A percentile compares a stretch with the other conserved stretches of the same genome.
phyloP scores from a whole-genome alignment of 2,888 invertebrate genomes.

The Poecilus cupreus region DNA sequence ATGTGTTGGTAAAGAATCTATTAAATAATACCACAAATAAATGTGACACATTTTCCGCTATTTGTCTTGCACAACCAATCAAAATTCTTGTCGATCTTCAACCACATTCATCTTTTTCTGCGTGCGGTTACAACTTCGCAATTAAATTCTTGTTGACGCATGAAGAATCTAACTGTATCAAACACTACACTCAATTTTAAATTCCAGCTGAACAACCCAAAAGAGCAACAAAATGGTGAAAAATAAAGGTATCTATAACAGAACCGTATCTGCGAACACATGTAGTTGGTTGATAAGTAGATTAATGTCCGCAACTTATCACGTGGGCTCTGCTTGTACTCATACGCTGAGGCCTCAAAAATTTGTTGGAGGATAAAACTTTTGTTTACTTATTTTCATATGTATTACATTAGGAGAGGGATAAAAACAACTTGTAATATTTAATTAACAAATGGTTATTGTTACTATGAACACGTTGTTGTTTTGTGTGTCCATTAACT shows the following conservation, averaged over 20 bases:
- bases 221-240: slow-evolving; percentile 18
- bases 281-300: slow-evolving; percentile 28
- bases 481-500: too few species aligned
- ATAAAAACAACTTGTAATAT: too few species aligned
- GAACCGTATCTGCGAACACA: slow-evolving; percentile 34
- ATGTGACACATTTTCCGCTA: too few species aligned
- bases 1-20: too few species aligned
- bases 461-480: too few species aligned
- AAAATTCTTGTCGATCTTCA: neutral
- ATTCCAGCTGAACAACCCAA: slow-evolving; percentile 7
- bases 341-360: neutral
- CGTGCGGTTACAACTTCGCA: slow-evolving; percentile 8
- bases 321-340: neutral
- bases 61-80: neutral
- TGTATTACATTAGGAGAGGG: too few species aligned
- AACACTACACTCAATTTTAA: neutral
- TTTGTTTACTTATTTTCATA: too few species aligned
- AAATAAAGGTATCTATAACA: slow-evolving; percentile 30
- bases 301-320: slow-evolving; percentile 42
- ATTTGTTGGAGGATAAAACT: too few species aligned
- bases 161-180: slow-evolving; percentile 35
- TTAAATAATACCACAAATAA: too few species aligned
- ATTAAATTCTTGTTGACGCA: slow-evolving; percentile 36
- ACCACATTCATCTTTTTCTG: neutral
- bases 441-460: too few species aligned